Evolutionary conservation across 1,140 invertebrate genomes (phyloP), one percentile per base, ranked within the genome.

Genomic region (Cydia fagiglandana): DNA sequence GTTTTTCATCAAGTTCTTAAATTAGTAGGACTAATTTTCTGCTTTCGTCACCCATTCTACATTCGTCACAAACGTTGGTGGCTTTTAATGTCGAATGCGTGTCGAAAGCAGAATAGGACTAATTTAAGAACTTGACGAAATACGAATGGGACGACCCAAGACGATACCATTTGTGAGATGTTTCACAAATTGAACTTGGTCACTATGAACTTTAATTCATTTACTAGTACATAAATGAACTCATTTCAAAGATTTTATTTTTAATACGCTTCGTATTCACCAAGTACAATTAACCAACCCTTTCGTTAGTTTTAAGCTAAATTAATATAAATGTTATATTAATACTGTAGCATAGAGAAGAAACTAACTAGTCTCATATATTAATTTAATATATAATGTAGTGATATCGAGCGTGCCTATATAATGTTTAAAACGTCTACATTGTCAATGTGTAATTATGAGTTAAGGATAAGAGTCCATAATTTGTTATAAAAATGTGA

Each of bases 301-400:
- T 84, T 78, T 78, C 66, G 66, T 79, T 80, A 70, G 76, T 75
- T 64, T 77, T 78, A 82, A 68, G 70, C 73, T 80, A 79, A 76
- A 77, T 79, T 83, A 84, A 81, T 81, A 84, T 84, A 84, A 80
- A 88, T 80, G 73, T 86, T 84, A 87, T 83, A 83, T 83, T 85
- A 84, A 85, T 88, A 75, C 84, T 81, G 83, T 90, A 91, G 86
- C 6, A 77, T 90, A 91, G 82, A 80, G 82, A 87, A 85, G 76
- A 78, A 93, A 92, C 91, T 93, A 93, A 93, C 91, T 91, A 93
- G 91, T 93, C 91, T 93, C 90, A 92, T 89, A 70, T 66, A 88
- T 89, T 86, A 86, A 85, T 85, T 88, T 88, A 91, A 91, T 88
- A 86, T 90, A 90, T 90, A 90, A 84, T 75, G 74, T 88, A 88